These are phyloP conservation scores for Antennarius maculatus DNA, from an alignment of 2,797 vertebrate species.

Conservation along the genomic window DNA sequence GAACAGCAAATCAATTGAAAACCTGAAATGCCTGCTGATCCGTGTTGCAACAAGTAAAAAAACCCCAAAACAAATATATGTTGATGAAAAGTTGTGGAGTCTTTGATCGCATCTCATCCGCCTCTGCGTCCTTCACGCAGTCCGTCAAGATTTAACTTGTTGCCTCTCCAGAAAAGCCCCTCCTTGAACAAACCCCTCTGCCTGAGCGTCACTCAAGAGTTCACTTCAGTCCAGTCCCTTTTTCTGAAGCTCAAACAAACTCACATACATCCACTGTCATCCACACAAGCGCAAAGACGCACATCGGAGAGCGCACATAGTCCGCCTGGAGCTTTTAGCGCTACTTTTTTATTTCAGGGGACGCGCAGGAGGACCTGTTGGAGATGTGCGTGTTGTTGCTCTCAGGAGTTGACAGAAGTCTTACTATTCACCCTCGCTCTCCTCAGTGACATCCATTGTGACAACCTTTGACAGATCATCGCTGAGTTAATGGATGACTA, in stretches of 20 bases:
- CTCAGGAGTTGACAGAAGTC: conserved; percentile 24
- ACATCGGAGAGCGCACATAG: conserved; percentile 27
- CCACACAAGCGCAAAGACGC: conserved; percentile 20
- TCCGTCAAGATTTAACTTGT: conserved; percentile 6
- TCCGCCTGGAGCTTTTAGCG: conserved; percentile 36
- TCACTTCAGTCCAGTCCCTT: conserved; percentile 65
- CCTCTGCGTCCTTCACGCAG: neutral
- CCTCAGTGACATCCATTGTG: conserved; percentile 13
- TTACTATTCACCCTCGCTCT: conserved; percentile 1
- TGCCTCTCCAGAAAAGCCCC: conserved; percentile 60
- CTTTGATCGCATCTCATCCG: neutral
- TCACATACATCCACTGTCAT: conserved; percentile 30
- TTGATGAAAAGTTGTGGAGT: neutral
- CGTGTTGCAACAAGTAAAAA: too few relatives aligned
- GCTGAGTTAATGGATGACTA: conserved; percentile 41
- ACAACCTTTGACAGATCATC: conserved; percentile 23
- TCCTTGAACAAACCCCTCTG: conserved; percentile 58
- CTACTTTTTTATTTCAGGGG: conserved; percentile 29
- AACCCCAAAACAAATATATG: too few relatives aligned
- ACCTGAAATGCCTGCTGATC: too few relatives aligned
- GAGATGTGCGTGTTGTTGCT: conserved; percentile 9
- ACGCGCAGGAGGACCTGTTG: conserved; percentile 44
- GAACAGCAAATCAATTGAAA: too few relatives aligned
- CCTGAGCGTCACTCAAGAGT: conserved; percentile 62
- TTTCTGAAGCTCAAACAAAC: conserved; percentile 46